Base-by-base conservation (phyloP, 2,113 vertebrate genomes). In the Hemicordylus capensis region DNA sequence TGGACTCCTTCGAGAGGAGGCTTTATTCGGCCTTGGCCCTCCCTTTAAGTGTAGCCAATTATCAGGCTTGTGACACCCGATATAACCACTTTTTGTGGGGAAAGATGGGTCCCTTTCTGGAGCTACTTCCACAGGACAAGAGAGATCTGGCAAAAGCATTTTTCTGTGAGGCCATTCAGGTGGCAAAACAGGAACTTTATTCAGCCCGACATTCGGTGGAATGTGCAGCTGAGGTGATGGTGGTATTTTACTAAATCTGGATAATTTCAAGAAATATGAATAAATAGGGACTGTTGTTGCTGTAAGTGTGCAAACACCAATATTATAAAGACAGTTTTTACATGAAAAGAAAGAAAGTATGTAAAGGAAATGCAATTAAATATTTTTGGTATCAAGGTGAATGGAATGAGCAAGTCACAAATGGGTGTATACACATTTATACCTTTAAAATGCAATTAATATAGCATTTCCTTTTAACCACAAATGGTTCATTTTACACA, bases 361-460 rank as follows among this genome's bases (percentile, higher is more conserved):
- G 37, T 76, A 58, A 69, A 72, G 34, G 66, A 80, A 75, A 39
- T 58, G 44, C 39, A 76, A 42, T 74, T 67, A 15, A 66, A 31
- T 67, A 42, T 72, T 83, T 63, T n/a, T 84, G 42, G 31, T 80
- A 72, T 51, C 37, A 74, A 74, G 24, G 4, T 76, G 59, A 81
- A 69, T 59, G 7, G 54, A 70, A 70, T 70, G 42, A 54, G 12
- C 9, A 84, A 44, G 51, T 79, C 56, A 66, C n/a, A 61, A n/a
- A 74, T 74, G 22, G 11, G 19, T 64, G 26, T 42, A 20, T 58
- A 42, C 58, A 46, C 48, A 84, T 84, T 72, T 85, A 28, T 28
- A 72, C 34, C 39, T 69, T 69, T 69, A 69, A 69, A 69, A 69
- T 44, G 69, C 81, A 74, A 42, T 70, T 70, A 76, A 79, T 72